A percentile compares a stretch with the other conserved stretches of the same genome.
phyloP scores from a whole-genome alignment of 2,797 vertebrate genomes.

The Uromys caudimaculatus region DNA sequence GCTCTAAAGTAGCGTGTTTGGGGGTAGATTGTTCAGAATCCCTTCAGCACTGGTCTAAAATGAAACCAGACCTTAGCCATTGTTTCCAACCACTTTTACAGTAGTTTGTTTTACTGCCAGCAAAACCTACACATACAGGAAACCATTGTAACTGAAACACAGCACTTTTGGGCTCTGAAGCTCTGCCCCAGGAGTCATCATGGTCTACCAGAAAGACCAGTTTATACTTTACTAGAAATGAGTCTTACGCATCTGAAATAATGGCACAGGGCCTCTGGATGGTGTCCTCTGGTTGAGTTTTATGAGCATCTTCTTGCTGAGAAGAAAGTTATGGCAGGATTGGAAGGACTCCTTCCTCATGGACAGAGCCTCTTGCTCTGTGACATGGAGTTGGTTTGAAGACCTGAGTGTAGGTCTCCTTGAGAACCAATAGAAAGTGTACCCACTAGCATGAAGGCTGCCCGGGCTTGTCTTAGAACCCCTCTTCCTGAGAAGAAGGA shows the following conservation, averaged over 20 bases:
- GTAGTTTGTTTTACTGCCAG: not conserved
- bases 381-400: not conserved
- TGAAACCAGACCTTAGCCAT: not conserved
- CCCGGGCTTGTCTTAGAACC: not conserved
- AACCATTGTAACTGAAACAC: not conserved
- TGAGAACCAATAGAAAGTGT: not conserved
- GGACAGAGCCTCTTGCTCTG: not conserved
- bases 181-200: not conserved
- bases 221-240: not conserved
- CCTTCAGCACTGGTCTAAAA: not conserved
- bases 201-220: not conserved
- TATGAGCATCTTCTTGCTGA: not conserved
- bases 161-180: not conserved
- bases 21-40: not conserved
- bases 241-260: constrained; percentile 37
- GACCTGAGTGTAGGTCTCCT: not conserved
- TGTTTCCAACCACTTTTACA: constrained; percentile 12
- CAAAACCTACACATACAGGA: not conserved
- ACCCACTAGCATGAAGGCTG: too few relatives aligned
- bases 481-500: not conserved
- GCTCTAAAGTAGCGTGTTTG: not conserved
- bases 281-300: not conserved
- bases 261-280: not conserved
- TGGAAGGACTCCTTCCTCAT: too few relatives aligned
- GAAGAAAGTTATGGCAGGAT: not conserved